Base-by-base conservation (phyloP, 2,113 vertebrate species). In the Cavia porcellus region DNA sequence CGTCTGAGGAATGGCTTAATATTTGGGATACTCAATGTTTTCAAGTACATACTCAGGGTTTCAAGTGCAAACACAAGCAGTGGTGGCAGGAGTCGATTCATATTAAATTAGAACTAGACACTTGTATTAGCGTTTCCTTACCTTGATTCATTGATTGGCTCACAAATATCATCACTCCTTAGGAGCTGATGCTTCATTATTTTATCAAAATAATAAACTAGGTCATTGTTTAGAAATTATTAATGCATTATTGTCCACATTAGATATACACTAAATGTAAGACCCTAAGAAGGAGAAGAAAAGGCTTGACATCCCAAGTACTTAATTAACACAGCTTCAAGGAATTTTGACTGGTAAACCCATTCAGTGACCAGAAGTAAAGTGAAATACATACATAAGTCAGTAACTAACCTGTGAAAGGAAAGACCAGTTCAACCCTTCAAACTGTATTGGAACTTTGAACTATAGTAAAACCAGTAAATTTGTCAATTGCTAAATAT, bases 71-170 rank as follows among this genome's bases (percentile, higher is more conserved):
- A 0, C 32, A 81, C 28, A 32, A 72, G 17, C 11, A 81, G 45
- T 61, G 2, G 1, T 47, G 32, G 1, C 59, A 14, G 24, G 1
- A 55, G 15, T 19, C 13, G 25, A 64, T 0, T n/a, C n/a, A 1
- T 28, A 17, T 8, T 38, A 7, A 45, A 50, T 75, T 84, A 62
- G 3, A 1, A 15, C 12, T 24, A 83, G 45, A 74, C 5, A 50
- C 4, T 86, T 81, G 1, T 25, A 3, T 70, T 57, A 61, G 55
- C 12, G 0, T 6, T 32, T 92, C 81, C 19, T 45, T 87, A 35
- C 28, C 0, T 47, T 68, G 50, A 25, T 10, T 92, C 70, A 84
- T 28, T 12, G 10, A 62, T 19, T 61, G 24, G 5, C 28, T 95
- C 2, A 86, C 6, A 22, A 68, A 83, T 47, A 83, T 6, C 7